Percentiles rank a stretch among this genome's conserved stretches.
phyloP scores from a whole-genome alignment of 2,113 vertebrate genomes.

The Chascanopsetta lugubris region DNA sequence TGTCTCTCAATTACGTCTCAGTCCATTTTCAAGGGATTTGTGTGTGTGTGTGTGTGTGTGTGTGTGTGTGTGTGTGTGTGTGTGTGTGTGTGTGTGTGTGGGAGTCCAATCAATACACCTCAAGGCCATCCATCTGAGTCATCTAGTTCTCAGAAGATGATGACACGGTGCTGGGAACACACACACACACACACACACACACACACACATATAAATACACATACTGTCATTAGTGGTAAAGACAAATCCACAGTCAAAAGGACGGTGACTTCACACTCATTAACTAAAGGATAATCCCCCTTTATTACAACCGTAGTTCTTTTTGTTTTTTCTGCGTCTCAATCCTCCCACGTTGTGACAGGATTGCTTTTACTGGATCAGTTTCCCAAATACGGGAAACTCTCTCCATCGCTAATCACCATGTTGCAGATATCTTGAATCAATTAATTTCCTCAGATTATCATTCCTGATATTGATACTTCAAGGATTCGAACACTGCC shows the following conservation, averaged over 20 bases:
- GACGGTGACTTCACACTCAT: background rate
- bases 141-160: conserved; percentile 60
- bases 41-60: conserved; percentile 35
- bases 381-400: background rate
- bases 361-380: background rate
- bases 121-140: conserved; percentile 62
- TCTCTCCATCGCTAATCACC: background rate
- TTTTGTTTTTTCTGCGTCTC: background rate
- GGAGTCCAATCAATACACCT: conserved; percentile 58
- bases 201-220: background rate
- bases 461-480: too few relatives aligned
- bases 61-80: conserved; percentile 9
- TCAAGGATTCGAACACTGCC: too few relatives aligned
- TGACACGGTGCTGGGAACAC: conserved; percentile 47
- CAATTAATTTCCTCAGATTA: background rate
- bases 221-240: conserved; percentile 19
- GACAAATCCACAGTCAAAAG: conserved; percentile 7
- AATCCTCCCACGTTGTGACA: too few relatives aligned
- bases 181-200: conserved; percentile 12
- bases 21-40: conserved; percentile 53
- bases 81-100: conserved; percentile 16
- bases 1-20: conserved; percentile 56
- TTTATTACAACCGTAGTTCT: background rate
- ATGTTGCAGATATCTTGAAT: background rate
- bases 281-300: background rate